phyloP scores from a whole-genome alignment of 2,888 invertebrate species.

The Lasioglossum lativentre region DNA sequence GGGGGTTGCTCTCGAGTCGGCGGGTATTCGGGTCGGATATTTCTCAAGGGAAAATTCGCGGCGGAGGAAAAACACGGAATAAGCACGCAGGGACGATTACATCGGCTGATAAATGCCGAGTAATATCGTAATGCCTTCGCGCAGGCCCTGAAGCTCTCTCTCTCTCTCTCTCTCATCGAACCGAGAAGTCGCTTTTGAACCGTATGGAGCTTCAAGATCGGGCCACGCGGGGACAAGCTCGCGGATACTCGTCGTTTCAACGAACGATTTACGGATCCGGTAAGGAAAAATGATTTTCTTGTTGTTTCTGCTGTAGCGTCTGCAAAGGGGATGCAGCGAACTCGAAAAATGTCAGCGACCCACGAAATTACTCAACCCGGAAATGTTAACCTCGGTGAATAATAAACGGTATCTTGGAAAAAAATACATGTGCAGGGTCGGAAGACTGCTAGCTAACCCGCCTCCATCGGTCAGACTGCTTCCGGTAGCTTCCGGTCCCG shows the following conservation, averaged over 20 bases:
- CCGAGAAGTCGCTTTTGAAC: neutral
- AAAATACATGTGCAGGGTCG: neutral
- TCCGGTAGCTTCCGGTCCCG: conserved; percentile 25
- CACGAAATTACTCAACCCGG: too few species aligned
- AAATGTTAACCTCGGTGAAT: neutral
- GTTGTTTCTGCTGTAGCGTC: too few species aligned
- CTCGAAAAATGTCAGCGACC: neutral
- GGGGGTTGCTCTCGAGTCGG: conserved; percentile 4
- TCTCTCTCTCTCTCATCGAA: neutral
- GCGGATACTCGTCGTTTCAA: neutral
- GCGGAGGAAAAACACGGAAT: conserved; percentile 35
- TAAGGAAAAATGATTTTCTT: neutral
- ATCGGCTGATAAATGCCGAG: conserved; percentile 47
- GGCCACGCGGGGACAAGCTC: neutral
- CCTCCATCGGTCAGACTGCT: neutral
- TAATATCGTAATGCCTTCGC: neutral
- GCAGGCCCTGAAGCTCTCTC: neutral
- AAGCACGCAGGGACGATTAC: conserved; percentile 45
- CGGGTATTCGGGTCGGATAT: conserved; percentile 43
- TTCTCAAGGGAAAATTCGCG: conserved; percentile 46
- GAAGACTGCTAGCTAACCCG: neutral
- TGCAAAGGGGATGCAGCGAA: too few species aligned
- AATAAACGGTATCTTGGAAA: neutral
- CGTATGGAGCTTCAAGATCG: neutral
- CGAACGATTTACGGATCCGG: neutral